Conservation (phyloP, 2,888 invertebrate genomes). For the Conops quadrifasciatus region DNA sequence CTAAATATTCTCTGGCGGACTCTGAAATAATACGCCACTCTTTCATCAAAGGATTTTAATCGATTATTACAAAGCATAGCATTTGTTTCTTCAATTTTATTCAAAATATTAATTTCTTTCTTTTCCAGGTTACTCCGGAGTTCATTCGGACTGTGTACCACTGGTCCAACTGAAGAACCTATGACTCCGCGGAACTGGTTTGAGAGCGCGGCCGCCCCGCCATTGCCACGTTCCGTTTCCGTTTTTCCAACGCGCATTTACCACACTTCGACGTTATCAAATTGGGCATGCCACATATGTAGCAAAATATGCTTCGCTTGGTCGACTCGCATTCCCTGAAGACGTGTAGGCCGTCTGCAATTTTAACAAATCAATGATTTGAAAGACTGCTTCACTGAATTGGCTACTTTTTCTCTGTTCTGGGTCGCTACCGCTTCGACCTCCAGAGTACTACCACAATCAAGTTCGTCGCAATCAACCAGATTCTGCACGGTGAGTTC, state of each 20-base stretch:
- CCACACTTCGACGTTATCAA: neutral
- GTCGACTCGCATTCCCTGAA: neutral
- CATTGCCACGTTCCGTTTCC: slow-evolving; percentile 11
- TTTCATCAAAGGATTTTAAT: too few relatives aligned
- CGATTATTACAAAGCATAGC: too few relatives aligned
- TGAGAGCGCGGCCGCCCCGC: slow-evolving; percentile 12
- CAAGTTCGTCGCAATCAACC: too few relatives aligned
- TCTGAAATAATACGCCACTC: neutral
- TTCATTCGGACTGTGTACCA: too few relatives aligned
- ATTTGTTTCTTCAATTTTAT: too few relatives aligned
- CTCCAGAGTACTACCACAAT: neutral
- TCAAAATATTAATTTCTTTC: too few relatives aligned
- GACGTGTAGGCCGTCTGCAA: neutral
- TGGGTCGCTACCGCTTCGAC: neutral
- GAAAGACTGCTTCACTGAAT: too few relatives aligned
- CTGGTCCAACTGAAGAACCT: too few relatives aligned
- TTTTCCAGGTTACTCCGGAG: too few relatives aligned
- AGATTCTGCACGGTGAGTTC: neutral
- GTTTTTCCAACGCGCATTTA: slow-evolving; percentile 21
- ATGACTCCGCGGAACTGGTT: too few relatives aligned
- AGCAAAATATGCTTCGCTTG: neutral
- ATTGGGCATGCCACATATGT: neutral
- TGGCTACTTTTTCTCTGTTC: neutral
- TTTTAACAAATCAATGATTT: too few relatives aligned
- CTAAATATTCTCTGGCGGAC: neutral